A percentile compares a stretch with the other conserved stretches of the same genome.
phyloP scores from a whole-genome alignment of 2,113 vertebrate species.

The Channa argus region DNA sequence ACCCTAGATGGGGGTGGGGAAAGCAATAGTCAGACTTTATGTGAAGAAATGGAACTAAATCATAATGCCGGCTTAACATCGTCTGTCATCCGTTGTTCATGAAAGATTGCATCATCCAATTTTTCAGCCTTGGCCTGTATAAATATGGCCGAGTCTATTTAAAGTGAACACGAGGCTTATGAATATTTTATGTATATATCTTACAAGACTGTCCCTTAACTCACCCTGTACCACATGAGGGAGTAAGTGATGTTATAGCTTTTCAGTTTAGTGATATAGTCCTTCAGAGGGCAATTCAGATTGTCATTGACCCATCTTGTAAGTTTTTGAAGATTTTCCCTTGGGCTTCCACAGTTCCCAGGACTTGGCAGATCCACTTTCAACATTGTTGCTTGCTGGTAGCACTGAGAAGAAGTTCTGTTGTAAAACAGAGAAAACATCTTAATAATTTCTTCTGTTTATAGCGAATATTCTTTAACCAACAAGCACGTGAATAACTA shows the following conservation, averaged over 20 bases:
- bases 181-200: too few species aligned
- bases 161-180: too few species aligned
- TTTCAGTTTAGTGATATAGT: slow-evolving; percentile 75
- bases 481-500: not conserved
- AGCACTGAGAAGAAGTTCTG: slow-evolving; percentile 74
- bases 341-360: slow-evolving; percentile 53
- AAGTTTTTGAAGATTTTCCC: not conserved
- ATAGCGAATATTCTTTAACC: too few species aligned
- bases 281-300: slow-evolving; percentile 84
- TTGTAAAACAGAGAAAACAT: not conserved
- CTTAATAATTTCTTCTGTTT: too few species aligned
- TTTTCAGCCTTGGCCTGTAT: too few species aligned
- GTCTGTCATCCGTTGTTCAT: too few species aligned
- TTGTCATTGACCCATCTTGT: slow-evolving; percentile 38
- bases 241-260: slow-evolving; percentile 72
- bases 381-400: slow-evolving; percentile 60
- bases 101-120: too few species aligned
- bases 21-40: not conserved
- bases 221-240: slow-evolving; percentile 90
- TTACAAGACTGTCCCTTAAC: slow-evolving; percentile 5
- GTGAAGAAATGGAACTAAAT: too few species aligned
- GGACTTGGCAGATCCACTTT: slow-evolving; percentile 34
- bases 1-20: slow-evolving; percentile 31
- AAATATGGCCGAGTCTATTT: too few species aligned
- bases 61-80: too few species aligned